Evolutionary conservation across 23 tunicate species (phyloP).

Genomic region (Diplosoma virens): DNA sequence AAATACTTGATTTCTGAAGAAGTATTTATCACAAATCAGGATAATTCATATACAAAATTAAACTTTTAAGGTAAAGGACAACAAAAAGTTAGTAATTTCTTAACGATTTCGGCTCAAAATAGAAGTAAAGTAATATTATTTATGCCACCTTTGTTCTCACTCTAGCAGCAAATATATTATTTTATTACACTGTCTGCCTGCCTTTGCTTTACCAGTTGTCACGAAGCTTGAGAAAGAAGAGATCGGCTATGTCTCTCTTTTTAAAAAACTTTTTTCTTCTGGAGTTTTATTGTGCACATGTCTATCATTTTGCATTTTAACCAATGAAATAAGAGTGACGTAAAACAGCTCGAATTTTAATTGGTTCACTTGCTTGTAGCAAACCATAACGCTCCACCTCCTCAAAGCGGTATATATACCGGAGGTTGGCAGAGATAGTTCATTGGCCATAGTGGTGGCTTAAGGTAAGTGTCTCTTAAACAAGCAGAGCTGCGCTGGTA

Average conservation of each 20-base stretch:
- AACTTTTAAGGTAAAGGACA: no score
- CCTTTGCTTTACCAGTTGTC: neutral
- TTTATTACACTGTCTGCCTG: no score
- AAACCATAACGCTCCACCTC: conserved; percentile 65
- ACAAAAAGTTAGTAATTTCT: no score
- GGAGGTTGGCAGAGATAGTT: neutral
- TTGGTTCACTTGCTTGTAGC: conserved; percentile 4
- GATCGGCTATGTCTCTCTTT: neutral
- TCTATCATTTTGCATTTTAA: conserved; percentile 16
- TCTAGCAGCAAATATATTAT: no score
- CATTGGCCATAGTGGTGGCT: conserved; percentile 51
- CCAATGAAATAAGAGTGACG: conserved; percentile 43
- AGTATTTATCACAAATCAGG: no score
- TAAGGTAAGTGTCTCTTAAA: conserved; percentile 57
- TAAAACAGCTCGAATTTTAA: conserved; percentile 6
- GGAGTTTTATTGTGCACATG: neutral
- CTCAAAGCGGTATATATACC: conserved; percentile 27
- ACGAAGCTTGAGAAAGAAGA: neutral
- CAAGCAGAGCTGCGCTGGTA: conserved; percentile 54
- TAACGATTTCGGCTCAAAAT: no score
- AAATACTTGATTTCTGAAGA: no score
- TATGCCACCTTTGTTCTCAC: no score
- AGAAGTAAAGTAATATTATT: no score
- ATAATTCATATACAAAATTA: no score
- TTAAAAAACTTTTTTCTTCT: neutral